Evolutionary conservation across 1,140 invertebrate genomes (phyloP).

Genomic region (Heliconius congener): DNA sequence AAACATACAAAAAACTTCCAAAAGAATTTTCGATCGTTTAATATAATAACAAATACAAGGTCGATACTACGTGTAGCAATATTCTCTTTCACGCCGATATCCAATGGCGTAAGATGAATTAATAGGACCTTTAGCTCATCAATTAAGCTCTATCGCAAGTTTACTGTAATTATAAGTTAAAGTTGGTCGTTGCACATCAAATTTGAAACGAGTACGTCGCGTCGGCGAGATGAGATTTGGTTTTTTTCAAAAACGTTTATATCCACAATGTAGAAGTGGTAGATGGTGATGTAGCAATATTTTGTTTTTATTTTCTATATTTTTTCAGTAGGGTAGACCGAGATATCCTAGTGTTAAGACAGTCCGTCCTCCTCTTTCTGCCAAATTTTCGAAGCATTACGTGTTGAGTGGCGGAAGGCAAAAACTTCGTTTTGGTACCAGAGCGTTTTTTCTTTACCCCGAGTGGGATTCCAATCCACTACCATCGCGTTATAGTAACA

Average conservation of each 20-base stretch:
- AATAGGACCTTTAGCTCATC: slow-evolving; percentile 13
- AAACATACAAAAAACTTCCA: background rate
- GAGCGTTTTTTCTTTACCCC: too few species aligned
- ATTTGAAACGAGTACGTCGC: background rate
- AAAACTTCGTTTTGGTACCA: too few species aligned
- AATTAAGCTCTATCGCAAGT: slow-evolving; percentile 20
- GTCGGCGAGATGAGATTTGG: background rate
- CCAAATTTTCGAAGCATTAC: too few species aligned
- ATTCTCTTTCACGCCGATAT: background rate
- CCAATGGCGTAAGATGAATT: slow-evolving; percentile 24
- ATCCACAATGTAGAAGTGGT: background rate
- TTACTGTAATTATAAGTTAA: slow-evolving; percentile 18
- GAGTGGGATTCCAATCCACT: too few species aligned
- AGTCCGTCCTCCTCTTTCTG: too few species aligned
- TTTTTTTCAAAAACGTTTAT: background rate
- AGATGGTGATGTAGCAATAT: too few species aligned
- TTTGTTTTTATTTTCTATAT: too few species aligned
- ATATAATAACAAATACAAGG: slow-evolving; percentile 14
- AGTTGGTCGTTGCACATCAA: background rate
- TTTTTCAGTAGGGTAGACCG: too few species aligned
- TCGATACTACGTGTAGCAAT: slow-evolving; percentile 6
- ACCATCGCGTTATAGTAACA: too few species aligned
- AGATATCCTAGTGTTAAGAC: too few species aligned
- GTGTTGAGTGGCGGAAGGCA: too few species aligned
- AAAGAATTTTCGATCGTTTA: background rate